Base-by-base conservation (phyloP, 2,888 invertebrate genomes). In the Autographa gamma region DNA sequence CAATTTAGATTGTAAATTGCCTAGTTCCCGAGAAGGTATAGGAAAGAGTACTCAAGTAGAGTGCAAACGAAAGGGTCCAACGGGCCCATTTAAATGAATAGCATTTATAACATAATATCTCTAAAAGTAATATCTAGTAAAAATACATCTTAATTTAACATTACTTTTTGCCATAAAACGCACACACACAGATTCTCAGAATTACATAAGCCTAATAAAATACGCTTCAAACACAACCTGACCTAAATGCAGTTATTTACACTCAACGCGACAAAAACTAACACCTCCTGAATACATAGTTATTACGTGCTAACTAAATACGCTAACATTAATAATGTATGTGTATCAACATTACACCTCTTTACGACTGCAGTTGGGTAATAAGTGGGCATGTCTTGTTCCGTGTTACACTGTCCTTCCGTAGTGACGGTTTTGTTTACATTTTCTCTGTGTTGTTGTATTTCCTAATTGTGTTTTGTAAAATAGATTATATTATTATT, bases 321-420 rank as follows among this genome's bases (percentile, higher is more conserved):
- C 0, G 18, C 56, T 65, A 66, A 76, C 80, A 77, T 78, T 4
- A 73, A 79, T 79, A 74, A 78, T 78, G 73, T 65, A 78, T 79
- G 64, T 75, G 62, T 74, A 75, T 69, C 66, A 63, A 76, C 68
- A 79, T 81, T 70, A 75, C 82, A 81, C 77, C 71, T 77, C 74
- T 79, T 79, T 73, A 69, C 14, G 9, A 31, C 41, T 61, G n/a
- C 59, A 25, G 71, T 82, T 81, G 71, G 41, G 71, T 81, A 73
- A 79, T 38, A 38, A 38, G 16, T 5, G 25, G 25, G 25, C 59
- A 68, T 67, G 25, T 19, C n/a, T 41, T 56, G 60, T 81, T 81
- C 80, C 80, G 71, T 69, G 62, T 72, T 62, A n/a, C 34, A 81
- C 82, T 81, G 52, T 81, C 79, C 74, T 80, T 79, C 82, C 80